Evolutionary conservation across 2,797 vertebrate genomes (phyloP).

Genomic region (Borostomias antarcticus): DNA sequence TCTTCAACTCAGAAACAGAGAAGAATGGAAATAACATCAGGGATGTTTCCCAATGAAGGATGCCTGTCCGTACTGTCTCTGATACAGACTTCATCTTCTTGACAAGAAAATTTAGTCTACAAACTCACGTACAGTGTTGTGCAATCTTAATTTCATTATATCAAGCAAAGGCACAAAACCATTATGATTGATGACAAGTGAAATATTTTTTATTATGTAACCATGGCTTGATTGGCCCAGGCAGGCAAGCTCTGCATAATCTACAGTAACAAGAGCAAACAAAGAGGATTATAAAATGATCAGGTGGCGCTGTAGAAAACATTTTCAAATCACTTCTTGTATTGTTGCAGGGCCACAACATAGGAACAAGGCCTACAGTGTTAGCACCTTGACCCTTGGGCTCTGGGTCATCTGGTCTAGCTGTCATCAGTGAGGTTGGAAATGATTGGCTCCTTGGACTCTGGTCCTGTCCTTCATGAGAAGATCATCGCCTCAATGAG

Average conservation of each 20-base stretch:
- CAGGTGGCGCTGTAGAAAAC: background rate
- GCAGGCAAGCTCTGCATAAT: background rate
- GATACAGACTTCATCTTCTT: background rate
- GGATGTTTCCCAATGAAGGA: background rate
- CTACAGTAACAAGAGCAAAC: background rate
- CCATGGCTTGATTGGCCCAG: background rate
- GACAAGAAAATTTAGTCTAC: background rate
- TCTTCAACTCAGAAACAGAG: constrained; percentile 3
- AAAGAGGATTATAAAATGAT: background rate
- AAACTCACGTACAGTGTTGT: background rate
- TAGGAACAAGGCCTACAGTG: background rate
- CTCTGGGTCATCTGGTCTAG: background rate
- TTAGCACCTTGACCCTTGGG: background rate
- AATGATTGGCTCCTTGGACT: constrained; percentile 11
- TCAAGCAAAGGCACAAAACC: background rate
- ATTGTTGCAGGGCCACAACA: background rate
- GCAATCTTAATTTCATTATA: background rate
- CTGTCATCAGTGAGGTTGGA: constrained; percentile 28
- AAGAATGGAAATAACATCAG: background rate
- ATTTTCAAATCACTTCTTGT: background rate
- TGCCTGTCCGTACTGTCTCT: background rate
- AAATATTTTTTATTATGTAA: background rate
- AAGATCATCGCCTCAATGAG: constrained; percentile 29
- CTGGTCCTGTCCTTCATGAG: constrained; percentile 38
- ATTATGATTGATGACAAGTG: background rate